phyloP scores from a whole-genome alignment of 2,797 vertebrate species.

The Eleutherodactylus coqui region DNA sequence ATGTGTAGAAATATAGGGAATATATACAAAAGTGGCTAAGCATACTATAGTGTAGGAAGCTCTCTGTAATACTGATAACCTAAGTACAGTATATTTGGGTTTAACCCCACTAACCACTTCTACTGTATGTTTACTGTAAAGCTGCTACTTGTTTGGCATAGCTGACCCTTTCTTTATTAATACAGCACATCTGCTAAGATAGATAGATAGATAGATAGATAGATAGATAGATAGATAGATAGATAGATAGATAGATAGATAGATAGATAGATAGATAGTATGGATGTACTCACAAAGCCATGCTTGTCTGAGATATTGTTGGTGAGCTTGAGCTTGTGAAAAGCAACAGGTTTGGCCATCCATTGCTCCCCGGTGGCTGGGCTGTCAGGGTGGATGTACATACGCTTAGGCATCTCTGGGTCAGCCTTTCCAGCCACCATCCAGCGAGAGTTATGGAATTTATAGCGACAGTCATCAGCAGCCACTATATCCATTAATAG shows the following conservation, averaged over 20 bases:
- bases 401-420: conserved; percentile 98
- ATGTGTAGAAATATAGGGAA: background rate
- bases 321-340: conserved; percentile 97
- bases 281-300: conserved; percentile 90
- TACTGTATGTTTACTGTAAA: background rate
- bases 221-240: background rate
- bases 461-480: conserved; percentile 96
- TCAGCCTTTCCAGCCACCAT: conserved; percentile 98
- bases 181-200: background rate
- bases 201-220: conserved; percentile 14
- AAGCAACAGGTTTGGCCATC: conserved; percentile 98
- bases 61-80: background rate
- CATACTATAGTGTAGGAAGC: background rate
- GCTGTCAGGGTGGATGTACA: conserved; percentile 98
- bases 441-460: conserved; percentile 98
- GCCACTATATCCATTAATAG: conserved; percentile 97
- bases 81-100: background rate
- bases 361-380: conserved; percentile 97
- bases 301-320: conserved; percentile 99
- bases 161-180: background rate
- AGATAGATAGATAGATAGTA: background rate
- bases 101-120: background rate
- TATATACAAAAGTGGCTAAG: background rate
- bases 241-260: background rate
- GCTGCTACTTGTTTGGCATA: background rate